Evolutionary conservation across 2,113 vertebrate species (phyloP), one percentile per base, ranked within the genome.

Genomic region (Empidonax alnorum): DNA sequence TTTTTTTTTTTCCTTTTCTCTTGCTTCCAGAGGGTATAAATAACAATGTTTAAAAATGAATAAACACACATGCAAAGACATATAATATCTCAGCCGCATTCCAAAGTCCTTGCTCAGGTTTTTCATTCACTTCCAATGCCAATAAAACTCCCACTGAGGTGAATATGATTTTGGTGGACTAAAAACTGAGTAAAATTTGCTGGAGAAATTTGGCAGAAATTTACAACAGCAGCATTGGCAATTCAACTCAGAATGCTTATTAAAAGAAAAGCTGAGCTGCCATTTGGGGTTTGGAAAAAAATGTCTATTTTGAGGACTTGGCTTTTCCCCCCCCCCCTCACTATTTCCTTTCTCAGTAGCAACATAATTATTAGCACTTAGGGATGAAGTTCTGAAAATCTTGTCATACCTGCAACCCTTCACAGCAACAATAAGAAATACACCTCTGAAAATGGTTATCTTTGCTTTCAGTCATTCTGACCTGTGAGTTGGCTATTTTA

Each of bases 41-140:
- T 95, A 97, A 96, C 89, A 75, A 89, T 39, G 85, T 94, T 95
- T 96, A 81, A 90, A 94, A 90, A 90, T 63, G 68, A 84, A 96
- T 96, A 95, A 96, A 94, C 76, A 87, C 79, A 77, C 92, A 90
- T 84, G 72, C 68, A 87, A 95, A 90, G 85, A 87, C 83, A 93
- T 88, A 93, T 71, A 93, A 94, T 94, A 93, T 90, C 90, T 96
- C 73, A 82, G 37, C 65, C 73, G 66, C 92, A 96, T 97, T 96
- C 93, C 92, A 87, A 89, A 93, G 90, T 44, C 61, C 56, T 96
- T 96, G 79, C 93, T 96, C 73, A 94, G 73, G 47, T 55, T 96
- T 96, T 95, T 97, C 52, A 84, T 90, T 93, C 37, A 58, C 82
- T 95, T 95, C 85, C 63, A 90, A 53, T 73, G 72, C 91, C 42